A percentile compares a stretch with the other conserved stretches of the same genome.
Conservation (phyloP, 2,888 invertebrate species). For the Drosophila multiciliata region DNA sequence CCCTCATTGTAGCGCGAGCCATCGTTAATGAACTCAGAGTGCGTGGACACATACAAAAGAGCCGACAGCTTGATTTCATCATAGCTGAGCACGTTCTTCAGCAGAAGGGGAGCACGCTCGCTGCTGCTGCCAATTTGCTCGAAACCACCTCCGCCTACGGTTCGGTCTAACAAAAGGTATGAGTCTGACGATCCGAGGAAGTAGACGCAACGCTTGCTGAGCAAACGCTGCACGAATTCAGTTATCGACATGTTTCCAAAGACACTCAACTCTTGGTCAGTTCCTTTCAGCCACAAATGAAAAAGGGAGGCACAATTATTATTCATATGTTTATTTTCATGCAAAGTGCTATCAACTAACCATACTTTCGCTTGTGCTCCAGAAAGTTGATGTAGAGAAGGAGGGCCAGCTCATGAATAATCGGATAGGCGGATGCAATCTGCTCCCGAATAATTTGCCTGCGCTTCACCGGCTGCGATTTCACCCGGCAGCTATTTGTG, state of each 20-base stretch:
- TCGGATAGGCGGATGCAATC: slow-evolving; percentile 88
- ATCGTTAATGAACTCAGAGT: slow-evolving; percentile 87
- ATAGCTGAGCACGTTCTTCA: slow-evolving; percentile 86
- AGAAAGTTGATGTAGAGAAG: slow-evolving; percentile 88
- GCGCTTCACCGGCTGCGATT: slow-evolving; percentile 76
- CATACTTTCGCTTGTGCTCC: slow-evolving; percentile 86
- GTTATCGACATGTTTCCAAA: slow-evolving; percentile 85
- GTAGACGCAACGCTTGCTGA: slow-evolving; percentile 86
- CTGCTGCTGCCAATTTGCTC: slow-evolving; percentile 85
- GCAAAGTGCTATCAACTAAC: slow-evolving; percentile 45
- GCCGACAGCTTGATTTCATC: slow-evolving; percentile 87
- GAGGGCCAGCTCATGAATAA: slow-evolving; percentile 89
- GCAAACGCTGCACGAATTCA: slow-evolving; percentile 86
- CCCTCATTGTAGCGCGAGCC: slow-evolving; percentile 86
- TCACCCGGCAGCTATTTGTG: slow-evolving; percentile 79
- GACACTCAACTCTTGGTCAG: slow-evolving; percentile 78
- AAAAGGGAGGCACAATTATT: not conserved
- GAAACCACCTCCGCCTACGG: slow-evolving; percentile 85
- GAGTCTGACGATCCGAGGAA: slow-evolving; percentile 85
- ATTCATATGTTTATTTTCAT: not conserved
- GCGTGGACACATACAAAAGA: slow-evolving; percentile 86
- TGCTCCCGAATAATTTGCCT: slow-evolving; percentile 74
- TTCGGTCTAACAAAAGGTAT: slow-evolving; percentile 84
- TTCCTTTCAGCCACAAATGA: slow-evolving; percentile 60
- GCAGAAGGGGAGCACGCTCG: slow-evolving; percentile 85